Evolutionary conservation across 2,888 invertebrate genomes (phyloP).

Genomic region (Cyclophora albipunctata): DNA sequence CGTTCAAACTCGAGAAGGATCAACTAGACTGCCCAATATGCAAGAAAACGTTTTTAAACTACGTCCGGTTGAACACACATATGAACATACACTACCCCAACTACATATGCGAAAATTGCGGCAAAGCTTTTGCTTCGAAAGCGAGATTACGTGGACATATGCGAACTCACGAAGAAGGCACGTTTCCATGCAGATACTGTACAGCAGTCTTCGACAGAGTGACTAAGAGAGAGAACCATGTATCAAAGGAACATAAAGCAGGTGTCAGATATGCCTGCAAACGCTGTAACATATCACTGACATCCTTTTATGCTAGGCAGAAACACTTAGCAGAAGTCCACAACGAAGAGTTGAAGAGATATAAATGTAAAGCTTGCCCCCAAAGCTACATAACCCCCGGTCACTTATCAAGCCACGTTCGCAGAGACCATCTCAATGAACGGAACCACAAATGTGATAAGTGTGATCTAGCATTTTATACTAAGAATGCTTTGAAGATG

Average conservation of each 20-base stretch:
- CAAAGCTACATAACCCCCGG: constrained; percentile 68
- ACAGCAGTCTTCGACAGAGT: constrained; percentile 55
- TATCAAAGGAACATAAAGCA: constrained; percentile 62
- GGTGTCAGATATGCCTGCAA: constrained; percentile 61
- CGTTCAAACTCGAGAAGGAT: constrained; percentile 63
- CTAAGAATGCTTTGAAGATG: constrained; percentile 71
- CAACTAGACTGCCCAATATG: constrained; percentile 63
- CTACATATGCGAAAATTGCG: constrained; percentile 69
- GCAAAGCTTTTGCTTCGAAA: constrained; percentile 71
- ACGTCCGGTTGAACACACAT: constrained; percentile 61
- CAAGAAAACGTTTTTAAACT: constrained; percentile 57
- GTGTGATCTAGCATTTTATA: constrained; percentile 71
- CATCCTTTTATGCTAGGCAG: constrained; percentile 61
- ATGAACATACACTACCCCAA: constrained; percentile 72
- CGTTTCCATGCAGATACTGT: constrained; percentile 59
- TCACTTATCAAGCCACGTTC: constrained; percentile 58
- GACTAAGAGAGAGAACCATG: constrained; percentile 62
- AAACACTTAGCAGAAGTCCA: constrained; percentile 65
- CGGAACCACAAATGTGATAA: constrained; percentile 67
- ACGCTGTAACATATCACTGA: constrained; percentile 51
- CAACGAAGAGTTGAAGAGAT: constrained; percentile 61
- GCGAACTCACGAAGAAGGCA: constrained; percentile 67
- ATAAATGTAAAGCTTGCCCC: constrained; percentile 64
- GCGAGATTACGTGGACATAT: constrained; percentile 66
- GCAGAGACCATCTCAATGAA: constrained; percentile 62